phyloP scores from a whole-genome alignment of 2,113 vertebrate genomes.

The Mormyrus lacerda region DNA sequence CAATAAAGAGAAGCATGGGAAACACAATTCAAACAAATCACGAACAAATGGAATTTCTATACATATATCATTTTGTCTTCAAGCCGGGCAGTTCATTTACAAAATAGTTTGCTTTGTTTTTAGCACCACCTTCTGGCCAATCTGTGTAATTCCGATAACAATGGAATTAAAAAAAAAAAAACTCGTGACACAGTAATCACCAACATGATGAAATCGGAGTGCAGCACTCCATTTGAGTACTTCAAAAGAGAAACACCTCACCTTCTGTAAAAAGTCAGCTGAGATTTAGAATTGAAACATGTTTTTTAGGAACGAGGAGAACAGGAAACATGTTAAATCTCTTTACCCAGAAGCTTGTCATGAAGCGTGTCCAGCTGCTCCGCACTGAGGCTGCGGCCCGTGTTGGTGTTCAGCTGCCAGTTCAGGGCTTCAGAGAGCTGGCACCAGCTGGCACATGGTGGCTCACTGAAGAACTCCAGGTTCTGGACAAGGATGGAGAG shows the following conservation, averaged over 20 bases:
- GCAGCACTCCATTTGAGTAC: not conserved
- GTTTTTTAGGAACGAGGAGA: not conserved
- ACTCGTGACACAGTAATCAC: not conserved
- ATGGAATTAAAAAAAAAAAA: not conserved
- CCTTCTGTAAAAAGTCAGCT: not conserved
- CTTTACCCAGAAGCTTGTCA: constrained; percentile 80
- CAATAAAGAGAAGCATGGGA: too few relatives aligned
- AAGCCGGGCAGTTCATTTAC: not conserved
- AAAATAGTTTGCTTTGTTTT: not conserved
- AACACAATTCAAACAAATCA: too few relatives aligned
- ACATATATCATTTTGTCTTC: too few relatives aligned
- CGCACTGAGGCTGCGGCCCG: constrained; percentile 80
- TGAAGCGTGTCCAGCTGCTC: constrained; percentile 89
- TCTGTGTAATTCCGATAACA: not conserved
- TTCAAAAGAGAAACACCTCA: not conserved
- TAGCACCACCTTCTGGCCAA: not conserved
- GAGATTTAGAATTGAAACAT: not conserved
- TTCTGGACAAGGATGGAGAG: constrained; percentile 64
- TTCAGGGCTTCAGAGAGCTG: constrained; percentile 90
- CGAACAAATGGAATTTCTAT: too few relatives aligned
- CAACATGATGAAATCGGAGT: not conserved
- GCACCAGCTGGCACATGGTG: constrained; percentile 71
- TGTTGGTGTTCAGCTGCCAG: constrained; percentile 92
- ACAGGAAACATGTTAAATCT: not conserved
- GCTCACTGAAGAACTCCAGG: constrained; percentile 81